Evolutionary conservation across 1,140 invertebrate genomes (phyloP), one percentile per base, ranked within the genome.

Genomic region (Oncopodura yosiiana): DNA sequence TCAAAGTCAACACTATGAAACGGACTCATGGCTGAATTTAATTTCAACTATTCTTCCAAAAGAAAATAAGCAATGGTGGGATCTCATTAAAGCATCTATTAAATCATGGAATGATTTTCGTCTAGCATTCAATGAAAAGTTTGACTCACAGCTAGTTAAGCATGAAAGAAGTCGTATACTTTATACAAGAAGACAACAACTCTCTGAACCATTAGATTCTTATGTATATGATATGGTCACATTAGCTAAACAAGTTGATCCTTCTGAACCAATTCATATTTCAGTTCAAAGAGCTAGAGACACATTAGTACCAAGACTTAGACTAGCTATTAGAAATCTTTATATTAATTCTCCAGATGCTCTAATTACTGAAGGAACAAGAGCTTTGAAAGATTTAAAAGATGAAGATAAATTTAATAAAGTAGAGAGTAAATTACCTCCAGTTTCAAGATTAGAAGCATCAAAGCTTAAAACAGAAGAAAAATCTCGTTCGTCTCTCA

Each of bases 1-100:
- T 26, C 4, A 44, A 44, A 44, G 42, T 24, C 42, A 44, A 44
- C 18, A 44, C 24, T 44, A 44, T 26, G 11, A 19, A 6, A 44
- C 8, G 24, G 42, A 24, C 8, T 6, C 18, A 24, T 44, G 24
- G 8, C 16, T 44, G 18, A 21, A 44, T 24, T 21, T 44, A 16
- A 44, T 26, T 19, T 21, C 16, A 24, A 44, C 42, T 21, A 44
- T 44, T 23, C 18, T 44, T 14, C 6, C 9, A 9, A 19, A 6
- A 8, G 42, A 44, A 11, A 26, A 8, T 6, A 44, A 44, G 23
- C 16, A 14, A 9, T 44, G 42, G 42, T 44, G 24, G 8, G 42
- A 44, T 11, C 18, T 21, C 19, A 23, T 44, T 11, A 9, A 23
- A 19, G 9, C 6, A 8, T 6, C 18, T 9, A 44, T 24, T 9